Percentiles rank a stretch among this genome's conserved stretches.
Conservation (phyloP, 2,888 invertebrate species). For the Nephrotoma guestfalica region DNA sequence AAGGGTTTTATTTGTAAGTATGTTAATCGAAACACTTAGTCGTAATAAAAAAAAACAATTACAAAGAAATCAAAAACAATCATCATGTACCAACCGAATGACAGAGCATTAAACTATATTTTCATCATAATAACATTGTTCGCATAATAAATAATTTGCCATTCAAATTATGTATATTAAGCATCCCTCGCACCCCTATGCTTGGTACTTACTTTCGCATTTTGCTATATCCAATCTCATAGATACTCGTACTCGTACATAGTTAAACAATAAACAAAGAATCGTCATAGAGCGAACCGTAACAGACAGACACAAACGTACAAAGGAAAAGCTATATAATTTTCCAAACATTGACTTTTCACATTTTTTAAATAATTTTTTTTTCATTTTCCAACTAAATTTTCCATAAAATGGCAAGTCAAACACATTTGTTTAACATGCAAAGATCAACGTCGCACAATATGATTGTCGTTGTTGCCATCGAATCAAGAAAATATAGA, state of each 20-base stretch:
- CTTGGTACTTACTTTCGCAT: background rate
- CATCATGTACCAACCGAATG: background rate
- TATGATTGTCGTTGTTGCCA: background rate
- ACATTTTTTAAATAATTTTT: background rate
- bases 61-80: background rate
- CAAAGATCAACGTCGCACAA: background rate
- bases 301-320: background rate
- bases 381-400: background rate
- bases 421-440: background rate
- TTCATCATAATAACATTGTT: background rate
- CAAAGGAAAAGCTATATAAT: background rate
- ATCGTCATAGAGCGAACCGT: background rate
- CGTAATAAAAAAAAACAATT: background rate
- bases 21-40: background rate
- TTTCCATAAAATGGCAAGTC: background rate
- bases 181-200: background rate
- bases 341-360: background rate
- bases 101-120: background rate
- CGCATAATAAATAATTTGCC: background rate
- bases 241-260: too few species aligned
- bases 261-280: background rate
- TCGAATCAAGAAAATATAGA: background rate
- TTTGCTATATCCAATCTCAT: background rate
- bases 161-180: background rate
- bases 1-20: background rate